Percentiles rank a stretch among this genome's conserved stretches.
Evolutionary conservation across 2,888 invertebrate species (phyloP).

Genomic region (Conchocele bisecta): DNA sequence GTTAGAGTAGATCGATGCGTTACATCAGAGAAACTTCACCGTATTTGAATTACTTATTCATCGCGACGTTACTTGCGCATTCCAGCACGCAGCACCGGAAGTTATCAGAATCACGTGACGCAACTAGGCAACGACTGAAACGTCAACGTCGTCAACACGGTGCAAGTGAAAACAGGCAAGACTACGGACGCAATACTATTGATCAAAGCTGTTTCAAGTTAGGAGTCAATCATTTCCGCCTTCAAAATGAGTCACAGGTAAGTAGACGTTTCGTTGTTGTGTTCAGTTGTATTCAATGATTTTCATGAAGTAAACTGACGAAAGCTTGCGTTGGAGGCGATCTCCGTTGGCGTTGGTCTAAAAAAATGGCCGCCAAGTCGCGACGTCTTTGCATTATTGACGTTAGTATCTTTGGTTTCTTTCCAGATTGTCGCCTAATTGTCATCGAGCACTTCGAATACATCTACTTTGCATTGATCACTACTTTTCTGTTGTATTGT

Average conservation of each 20-base stretch:
- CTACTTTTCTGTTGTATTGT: no score
- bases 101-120: conserved; percentile 49
- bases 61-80: conserved; percentile 13
- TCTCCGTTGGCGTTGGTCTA: no score
- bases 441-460: no score
- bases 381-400: not conserved
- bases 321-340: no score
- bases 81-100: conserved; percentile 52
- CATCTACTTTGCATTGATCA: no score
- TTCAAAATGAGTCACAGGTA: conserved; percentile 59
- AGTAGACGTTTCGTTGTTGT: conserved; percentile 21
- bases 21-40: no score
- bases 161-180: not conserved
- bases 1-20: no score
- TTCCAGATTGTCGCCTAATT: no score
- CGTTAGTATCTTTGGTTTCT: no score
- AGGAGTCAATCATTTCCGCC: conserved; percentile 3
- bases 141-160: conserved; percentile 40
- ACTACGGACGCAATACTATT: not conserved
- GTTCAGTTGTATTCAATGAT: not conserved
- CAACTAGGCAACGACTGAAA: conserved; percentile 34
- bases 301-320: not conserved
- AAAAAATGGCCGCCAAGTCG: not conserved
- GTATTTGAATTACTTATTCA: no score
- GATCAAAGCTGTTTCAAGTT: no score